Base-by-base conservation (phyloP, 2,113 vertebrate genomes). In the Scomber colias region DNA sequence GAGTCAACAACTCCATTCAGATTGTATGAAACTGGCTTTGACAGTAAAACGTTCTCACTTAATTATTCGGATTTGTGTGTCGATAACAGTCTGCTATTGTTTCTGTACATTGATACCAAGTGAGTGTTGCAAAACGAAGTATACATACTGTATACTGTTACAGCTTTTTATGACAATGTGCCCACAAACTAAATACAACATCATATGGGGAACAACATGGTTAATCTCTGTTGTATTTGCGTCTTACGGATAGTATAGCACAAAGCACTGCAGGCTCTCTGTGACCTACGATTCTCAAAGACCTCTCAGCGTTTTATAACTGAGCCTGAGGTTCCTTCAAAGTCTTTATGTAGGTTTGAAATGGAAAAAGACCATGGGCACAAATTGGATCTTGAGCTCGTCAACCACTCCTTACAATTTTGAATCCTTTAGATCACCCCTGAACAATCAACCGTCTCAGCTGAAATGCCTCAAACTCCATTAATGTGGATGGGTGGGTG, bases 121-220 rank as follows among this genome's bases (percentile, higher is more conserved):
- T 79, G 83, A 89, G 71, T 84, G 79, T 75, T 49, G 73, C 56
- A 53, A 81, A 85, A 86, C 62, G 71, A 83, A 68, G 74, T 82
- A 80, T 77, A 88, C 82, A 84, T 70, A 60, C 27, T 56, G 84
- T 83, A 83, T 90, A 86, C 82, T 66, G 70, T 55, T 49, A 81
- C 65, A 83, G 86, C 66, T 87, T 87, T 87, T 87, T 79, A 67
- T 82, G 82, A 89, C 81, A 78, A 88, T 80, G 81, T 89, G 86
- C 84, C 86, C 81, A 81, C 82, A 85, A 81, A 87, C 82, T 82
- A 84, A 85, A 87, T 75, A 82, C 63, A 84, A 81, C 82, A 79
- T 77, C 57, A 27, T 27, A 27, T 27, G 24, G 24, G 24, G 24
- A 27, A 27, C 24, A 51, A 77, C 77, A 77, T 61, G 81, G 72